These are phyloP conservation scores for Campoletis raptor DNA, from an alignment of 2,888 invertebrate genomes.

Conservation along the genomic window DNA sequence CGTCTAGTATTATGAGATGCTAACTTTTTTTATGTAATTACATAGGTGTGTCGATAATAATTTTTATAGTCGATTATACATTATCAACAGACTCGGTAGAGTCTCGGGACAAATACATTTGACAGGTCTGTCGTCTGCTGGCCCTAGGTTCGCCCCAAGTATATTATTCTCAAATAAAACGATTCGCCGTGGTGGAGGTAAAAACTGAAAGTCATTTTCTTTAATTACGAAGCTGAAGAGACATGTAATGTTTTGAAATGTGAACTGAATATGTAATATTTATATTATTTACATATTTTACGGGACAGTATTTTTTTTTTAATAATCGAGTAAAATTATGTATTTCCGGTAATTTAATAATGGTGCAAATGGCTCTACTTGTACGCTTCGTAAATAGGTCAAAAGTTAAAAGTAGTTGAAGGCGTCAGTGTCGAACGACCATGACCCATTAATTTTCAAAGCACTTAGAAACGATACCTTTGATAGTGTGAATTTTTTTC, in stretches of 20 bases:
- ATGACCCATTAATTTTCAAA: constrained; percentile 41
- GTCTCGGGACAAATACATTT: too few relatives aligned
- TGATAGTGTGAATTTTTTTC: not conserved
- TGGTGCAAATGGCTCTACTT: not conserved
- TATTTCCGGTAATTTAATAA: not conserved
- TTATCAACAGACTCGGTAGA: not conserved
- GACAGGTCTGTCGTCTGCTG: too few relatives aligned
- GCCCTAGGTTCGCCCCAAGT: too few relatives aligned
- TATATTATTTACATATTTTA: not conserved
- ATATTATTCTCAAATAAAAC: too few relatives aligned
- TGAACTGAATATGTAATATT: not conserved
- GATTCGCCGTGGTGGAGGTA: too few relatives aligned
- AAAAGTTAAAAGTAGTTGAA: constrained; percentile 7
- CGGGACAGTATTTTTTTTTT: not conserved
- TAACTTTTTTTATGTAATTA: constrained; percentile 14
- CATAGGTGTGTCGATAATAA: not conserved
- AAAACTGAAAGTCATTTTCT: too few relatives aligned
- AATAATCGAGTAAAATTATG: not conserved
- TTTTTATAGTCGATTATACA: not conserved
- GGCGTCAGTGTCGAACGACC: constrained; percentile 36
- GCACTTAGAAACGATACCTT: not conserved
- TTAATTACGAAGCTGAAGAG: too few relatives aligned
- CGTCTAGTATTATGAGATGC: not conserved
- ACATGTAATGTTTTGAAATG: too few relatives aligned
- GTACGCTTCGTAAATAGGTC: constrained; percentile 16